A percentile compares a stretch with the other conserved stretches of the same genome.
phyloP scores from a whole-genome alignment of 2,797 vertebrate species.

The Fistularia commersonii region DNA sequence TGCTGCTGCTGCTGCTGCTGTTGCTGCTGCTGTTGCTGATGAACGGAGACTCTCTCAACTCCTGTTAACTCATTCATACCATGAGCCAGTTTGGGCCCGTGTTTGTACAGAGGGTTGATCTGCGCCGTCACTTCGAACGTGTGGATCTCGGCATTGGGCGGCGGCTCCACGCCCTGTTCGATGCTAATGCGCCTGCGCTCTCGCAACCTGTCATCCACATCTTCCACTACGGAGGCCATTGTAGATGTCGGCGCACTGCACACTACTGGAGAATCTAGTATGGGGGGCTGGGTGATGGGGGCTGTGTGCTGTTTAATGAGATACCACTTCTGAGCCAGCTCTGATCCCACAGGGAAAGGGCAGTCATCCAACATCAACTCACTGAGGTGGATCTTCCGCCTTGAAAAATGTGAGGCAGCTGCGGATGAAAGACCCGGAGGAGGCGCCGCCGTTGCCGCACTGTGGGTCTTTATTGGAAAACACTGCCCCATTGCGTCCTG shows the following conservation, averaged over 20 bases:
- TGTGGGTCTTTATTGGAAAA: constrained; percentile 80
- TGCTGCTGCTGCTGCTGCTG: too few relatives aligned
- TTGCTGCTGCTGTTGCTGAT: too few relatives aligned
- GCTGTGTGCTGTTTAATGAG: constrained; percentile 86
- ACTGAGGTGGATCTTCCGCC: constrained; percentile 82
- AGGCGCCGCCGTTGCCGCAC: constrained; percentile 22
- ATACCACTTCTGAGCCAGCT: constrained; percentile 84
- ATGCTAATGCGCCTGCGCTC: constrained; percentile 82
- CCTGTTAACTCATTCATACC: constrained; percentile 79
- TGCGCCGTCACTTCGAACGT: constrained; percentile 83
- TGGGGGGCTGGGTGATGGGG: constrained; percentile 74
- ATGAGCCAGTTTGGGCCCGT: constrained; percentile 81
- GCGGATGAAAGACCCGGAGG: constrained; percentile 55
- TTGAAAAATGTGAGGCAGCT: constrained; percentile 57
- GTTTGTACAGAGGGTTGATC: constrained; percentile 80
- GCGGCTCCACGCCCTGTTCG: constrained; percentile 82
- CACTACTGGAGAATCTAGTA: constrained; percentile 58
- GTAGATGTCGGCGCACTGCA: constrained; percentile 44
- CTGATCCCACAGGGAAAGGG: constrained; percentile 80
- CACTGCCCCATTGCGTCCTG: constrained; percentile 85
- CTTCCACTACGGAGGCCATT: constrained; percentile 63
- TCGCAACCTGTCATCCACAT: constrained; percentile 80
- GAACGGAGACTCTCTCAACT: constrained; percentile 54
- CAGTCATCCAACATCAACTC: constrained; percentile 85
- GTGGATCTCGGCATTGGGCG: constrained; percentile 82